phyloP scores from a whole-genome alignment of 2,113 vertebrate genomes.

The Tor tambroides region DNA sequence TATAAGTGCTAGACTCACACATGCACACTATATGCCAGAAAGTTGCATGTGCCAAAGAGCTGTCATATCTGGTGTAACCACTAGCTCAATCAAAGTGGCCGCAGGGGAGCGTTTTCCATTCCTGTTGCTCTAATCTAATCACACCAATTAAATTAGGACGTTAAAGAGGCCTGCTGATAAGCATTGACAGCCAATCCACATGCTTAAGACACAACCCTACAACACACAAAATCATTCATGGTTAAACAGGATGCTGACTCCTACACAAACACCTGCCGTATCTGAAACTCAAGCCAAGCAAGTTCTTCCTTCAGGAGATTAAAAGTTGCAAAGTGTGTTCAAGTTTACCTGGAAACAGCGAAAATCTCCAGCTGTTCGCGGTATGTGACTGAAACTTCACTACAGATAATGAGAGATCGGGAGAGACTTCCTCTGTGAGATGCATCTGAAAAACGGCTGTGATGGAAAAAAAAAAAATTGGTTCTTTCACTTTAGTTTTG shows the following conservation, averaged over 20 bases:
- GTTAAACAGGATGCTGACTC: conserved; percentile 37
- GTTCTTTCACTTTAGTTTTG: neutral
- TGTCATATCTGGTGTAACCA: conserved; percentile 22
- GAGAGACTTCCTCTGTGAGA: neutral
- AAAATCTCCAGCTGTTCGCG: neutral
- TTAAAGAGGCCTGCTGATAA: conserved; percentile 36
- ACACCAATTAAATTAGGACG: conserved; percentile 43
- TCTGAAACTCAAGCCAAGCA: neutral
- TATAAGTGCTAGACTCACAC: neutral
- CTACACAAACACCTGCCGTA: conserved; percentile 16
- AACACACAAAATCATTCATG: conserved; percentile 28
- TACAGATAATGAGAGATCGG: neutral
- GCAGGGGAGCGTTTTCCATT: conserved; percentile 7
- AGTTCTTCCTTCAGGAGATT: neutral
- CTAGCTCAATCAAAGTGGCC: neutral
- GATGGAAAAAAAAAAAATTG: neutral
- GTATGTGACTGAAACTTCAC: conserved; percentile 12
- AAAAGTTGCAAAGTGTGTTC: neutral
- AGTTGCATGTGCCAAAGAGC: conserved; percentile 1
- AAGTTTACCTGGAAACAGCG: neutral
- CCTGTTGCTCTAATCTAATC: conserved; percentile 42
- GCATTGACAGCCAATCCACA: conserved; percentile 51
- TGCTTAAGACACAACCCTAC: conserved; percentile 27
- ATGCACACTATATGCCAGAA: neutral
- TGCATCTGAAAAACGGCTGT: neutral